Base-by-base conservation (phyloP, 2,113 vertebrate genomes). In the Festucalex cinctus region DNA sequence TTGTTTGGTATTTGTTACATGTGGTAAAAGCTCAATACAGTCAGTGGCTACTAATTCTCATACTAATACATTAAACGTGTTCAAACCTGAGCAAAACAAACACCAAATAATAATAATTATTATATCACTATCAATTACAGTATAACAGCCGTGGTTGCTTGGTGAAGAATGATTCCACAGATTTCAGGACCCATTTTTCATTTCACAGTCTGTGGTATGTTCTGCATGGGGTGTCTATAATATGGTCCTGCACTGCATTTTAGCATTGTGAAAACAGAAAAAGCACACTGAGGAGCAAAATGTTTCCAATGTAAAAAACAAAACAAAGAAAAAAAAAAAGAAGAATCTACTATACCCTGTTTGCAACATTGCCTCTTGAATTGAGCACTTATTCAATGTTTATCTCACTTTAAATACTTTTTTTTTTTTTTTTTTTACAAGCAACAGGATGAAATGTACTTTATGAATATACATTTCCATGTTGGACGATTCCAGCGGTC, bases 381-480 rank as follows among this genome's bases (percentile, higher is more conserved):
- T 24, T 62, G 14, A 43, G 37, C 36, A 39, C 37, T 43, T 17
- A 10, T 59, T 1, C 57, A 19, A 59, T 59, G 19, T 37, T 71
- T 74, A 70, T 84, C 69, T 84, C 67, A 92, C 89, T 91, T 91
- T 91, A 90, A 79, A 70, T 46, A 17, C 16, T 22, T 8, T 46
- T 79, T 61, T 69, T 57, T 64, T 69, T 57, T 64, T 64, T 63
- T 75, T 86, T 81, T 86, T 74, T 74, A 76, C 59, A 82, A 83
- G 74, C 74, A 85, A 77, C 69, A 71, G 41, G 28, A 54, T 35
- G 26, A 59, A 65, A 24, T 63, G 35, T 32, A 32, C 53, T 76
- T 48, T 41, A 68, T 78, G 78, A 61, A 68, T 63, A 64, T 46
- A 74, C 39, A 57, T 36, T 71, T 75, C 61, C 63, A 76, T 69